Base-by-base conservation (phyloP, 1,140 invertebrate species). In the Achatina immaculata region DNA sequence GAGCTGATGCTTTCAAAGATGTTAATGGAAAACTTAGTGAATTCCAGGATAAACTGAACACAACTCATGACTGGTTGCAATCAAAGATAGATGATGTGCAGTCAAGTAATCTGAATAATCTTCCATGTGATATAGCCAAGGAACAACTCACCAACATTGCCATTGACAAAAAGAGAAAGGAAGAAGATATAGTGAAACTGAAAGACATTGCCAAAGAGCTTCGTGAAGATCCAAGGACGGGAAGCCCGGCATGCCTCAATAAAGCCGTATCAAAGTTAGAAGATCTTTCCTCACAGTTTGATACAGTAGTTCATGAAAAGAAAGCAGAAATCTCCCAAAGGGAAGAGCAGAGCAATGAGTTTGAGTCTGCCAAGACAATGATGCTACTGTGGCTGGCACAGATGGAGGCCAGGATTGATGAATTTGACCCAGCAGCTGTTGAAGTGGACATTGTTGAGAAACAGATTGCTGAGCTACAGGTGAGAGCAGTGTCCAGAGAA, bases 381-480 rank as follows among this genome's bases (percentile, higher is more conserved):
- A 95, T 98, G 0, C 88, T 95, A 0, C 94, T 95, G 51, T 98
- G 97, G 97, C 92, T 99, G 21, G 94, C 93, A 21, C 93, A 91
- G 9, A 96, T 95, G 84, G 97, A 99, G 88, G 93, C 92, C 36
- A 93, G 93, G 92, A 93, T 88, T 51, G 92, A 93, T 86, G 93
- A 93, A 40, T 91, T 98, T 24, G 94, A 96, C 78, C 94, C 95
- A 0, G 95, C 97, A 0, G 96, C 96, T 16, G 93, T 98, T 24
- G 96, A 98, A 89, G 91, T 96, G 80, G 96, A 98, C 65, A 94
- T 94, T 65, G 92, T 98, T 24, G 95, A 95, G 82, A 93, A 94
- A 80, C 97, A 98, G 89, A 93, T 94, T 66, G 95, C 97, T 75
- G 96, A 98, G 88, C 89, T 98, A 21, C 95, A 97, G 91, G 93